Percentiles rank a stretch among this genome's conserved stretches.
Evolutionary conservation across 2,797 vertebrate species (phyloP).

Genomic region (Poliocrania exsul): DNA sequence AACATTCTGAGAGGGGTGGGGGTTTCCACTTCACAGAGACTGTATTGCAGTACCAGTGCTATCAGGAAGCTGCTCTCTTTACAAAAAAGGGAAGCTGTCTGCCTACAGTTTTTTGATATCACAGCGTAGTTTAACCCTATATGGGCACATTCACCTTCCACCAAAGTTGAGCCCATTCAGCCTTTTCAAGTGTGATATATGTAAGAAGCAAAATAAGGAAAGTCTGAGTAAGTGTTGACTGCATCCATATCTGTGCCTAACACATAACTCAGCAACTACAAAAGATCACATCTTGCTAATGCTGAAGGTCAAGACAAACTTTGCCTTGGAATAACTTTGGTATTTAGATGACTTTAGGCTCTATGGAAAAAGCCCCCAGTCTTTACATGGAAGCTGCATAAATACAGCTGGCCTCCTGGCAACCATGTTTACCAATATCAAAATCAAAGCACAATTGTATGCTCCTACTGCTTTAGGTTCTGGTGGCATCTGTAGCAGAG

Average conservation of each 20-base stretch:
- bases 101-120: background rate
- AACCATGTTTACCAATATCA: background rate
- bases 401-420: background rate
- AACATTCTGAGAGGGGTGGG: background rate
- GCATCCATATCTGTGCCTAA: background rate
- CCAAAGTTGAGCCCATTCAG: background rate
- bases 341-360: background rate
- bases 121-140: background rate
- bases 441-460: background rate
- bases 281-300: background rate
- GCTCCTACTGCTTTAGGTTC: background rate
- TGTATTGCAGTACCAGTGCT: background rate
- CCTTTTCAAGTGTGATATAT: fast-evolving
- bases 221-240: background rate
- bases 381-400: background rate
- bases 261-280: background rate
- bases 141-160: background rate
- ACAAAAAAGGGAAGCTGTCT: constrained; percentile 16
- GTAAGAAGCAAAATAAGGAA: background rate
- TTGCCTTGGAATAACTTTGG: background rate
- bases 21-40: background rate
- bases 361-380: background rate
- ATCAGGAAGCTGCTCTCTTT: constrained; percentile 18
- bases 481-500: background rate
- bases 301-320: background rate